A percentile compares a stretch with the other conserved stretches of the same genome.
Evolutionary conservation across 2,888 invertebrate genomes (phyloP).

Genomic region (Leucoma salicis): DNA sequence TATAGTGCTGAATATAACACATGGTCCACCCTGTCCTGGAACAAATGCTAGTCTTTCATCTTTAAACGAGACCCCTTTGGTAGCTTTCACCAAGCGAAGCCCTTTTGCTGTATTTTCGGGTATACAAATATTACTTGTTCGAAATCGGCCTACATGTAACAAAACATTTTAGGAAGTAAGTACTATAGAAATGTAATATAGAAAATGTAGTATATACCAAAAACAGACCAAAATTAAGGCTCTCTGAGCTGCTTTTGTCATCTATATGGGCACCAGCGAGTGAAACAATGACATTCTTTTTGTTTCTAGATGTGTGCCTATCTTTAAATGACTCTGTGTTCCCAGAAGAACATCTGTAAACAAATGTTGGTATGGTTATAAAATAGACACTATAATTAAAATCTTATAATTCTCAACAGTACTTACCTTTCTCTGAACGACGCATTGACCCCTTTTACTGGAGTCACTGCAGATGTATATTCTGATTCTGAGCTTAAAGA

Average conservation of each 20-base stretch:
- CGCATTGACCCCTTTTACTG: conserved; percentile 77
- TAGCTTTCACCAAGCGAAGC: conserved; percentile 82
- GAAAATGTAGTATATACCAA: neutral
- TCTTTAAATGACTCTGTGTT: conserved; percentile 67
- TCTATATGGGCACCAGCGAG: conserved; percentile 81
- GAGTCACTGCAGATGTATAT: conserved; percentile 84
- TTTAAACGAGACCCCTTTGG: conserved; percentile 85
- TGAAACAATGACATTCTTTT: conserved; percentile 70
- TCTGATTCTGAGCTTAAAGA: conserved; percentile 90
- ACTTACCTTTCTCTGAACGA: conserved; percentile 84
- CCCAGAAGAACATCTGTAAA: conserved; percentile 62
- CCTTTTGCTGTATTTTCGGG: conserved; percentile 81
- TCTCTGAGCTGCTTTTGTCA: conserved; percentile 91
- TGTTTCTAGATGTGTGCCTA: conserved; percentile 53
- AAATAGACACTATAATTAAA: neutral
- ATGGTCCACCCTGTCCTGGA: conserved; percentile 89
- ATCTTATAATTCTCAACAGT: too few species aligned
- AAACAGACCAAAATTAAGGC: conserved; percentile 84
- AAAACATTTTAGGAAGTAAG: neutral
- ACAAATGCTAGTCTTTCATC: conserved; percentile 93
- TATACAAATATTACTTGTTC: conserved; percentile 76
- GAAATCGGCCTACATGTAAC: conserved; percentile 64
- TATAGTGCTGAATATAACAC: conserved; percentile 93
- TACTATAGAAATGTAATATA: neutral
- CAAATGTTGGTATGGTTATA: neutral